phyloP scores from a whole-genome alignment of 2,113 vertebrate genomes.

The Octodon degus region DNA sequence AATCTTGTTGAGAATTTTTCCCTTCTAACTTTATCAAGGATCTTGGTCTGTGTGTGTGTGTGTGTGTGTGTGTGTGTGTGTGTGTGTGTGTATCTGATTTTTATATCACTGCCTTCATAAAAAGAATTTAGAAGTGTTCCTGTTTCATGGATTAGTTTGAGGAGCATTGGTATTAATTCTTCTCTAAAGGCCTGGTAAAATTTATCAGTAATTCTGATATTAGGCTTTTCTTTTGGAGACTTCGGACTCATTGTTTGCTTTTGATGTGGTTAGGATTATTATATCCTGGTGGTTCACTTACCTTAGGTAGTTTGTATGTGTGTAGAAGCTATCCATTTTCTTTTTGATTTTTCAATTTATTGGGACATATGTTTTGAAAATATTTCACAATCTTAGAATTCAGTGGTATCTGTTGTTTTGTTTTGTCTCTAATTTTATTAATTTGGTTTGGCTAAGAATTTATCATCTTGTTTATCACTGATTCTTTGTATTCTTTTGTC shows the following conservation, averaged over 20 bases:
- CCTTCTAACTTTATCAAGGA: background rate
- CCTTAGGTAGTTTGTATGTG: background rate
- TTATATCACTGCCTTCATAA: background rate
- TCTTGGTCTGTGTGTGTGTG: background rate
- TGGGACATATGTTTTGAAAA: background rate
- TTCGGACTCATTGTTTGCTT: background rate
- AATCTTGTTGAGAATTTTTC: background rate
- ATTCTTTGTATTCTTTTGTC: background rate
- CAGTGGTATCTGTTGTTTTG: background rate
- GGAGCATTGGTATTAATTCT: too few species aligned
- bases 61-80: too few species aligned
- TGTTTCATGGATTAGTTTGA: background rate
- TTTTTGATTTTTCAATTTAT: background rate
- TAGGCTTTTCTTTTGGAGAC: background rate
- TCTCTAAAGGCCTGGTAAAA: too few species aligned
- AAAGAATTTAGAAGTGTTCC: background rate
- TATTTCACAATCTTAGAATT: background rate
- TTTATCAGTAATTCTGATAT: too few species aligned
- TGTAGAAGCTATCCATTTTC: background rate
- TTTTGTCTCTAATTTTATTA: background rate
- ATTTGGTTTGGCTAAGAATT: background rate
- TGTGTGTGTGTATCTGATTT: background rate
- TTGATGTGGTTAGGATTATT: background rate
- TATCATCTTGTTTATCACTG: background rate
- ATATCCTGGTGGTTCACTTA: background rate